Evolutionary conservation across 2,797 vertebrate species (phyloP).

Genomic region (Melanotaenia maccullochi): DNA sequence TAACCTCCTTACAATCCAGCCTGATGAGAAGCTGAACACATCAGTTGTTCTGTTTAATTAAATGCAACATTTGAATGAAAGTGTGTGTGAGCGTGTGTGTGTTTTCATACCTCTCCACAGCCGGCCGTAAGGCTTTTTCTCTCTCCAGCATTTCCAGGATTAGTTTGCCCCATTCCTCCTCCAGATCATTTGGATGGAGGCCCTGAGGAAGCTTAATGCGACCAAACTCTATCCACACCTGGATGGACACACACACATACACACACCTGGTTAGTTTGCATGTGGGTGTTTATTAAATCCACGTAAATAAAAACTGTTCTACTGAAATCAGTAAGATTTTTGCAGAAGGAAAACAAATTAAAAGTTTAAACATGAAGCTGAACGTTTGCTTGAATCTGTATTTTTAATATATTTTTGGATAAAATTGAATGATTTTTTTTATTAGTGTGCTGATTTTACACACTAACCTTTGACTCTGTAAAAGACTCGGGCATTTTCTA

Average conservation of each 20-base stretch:
- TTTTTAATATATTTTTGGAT: too few relatives aligned
- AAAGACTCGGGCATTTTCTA: too few relatives aligned
- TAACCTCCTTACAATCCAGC: neutral
- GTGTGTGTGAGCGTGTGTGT: constrained; percentile 1
- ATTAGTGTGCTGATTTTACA: too few relatives aligned
- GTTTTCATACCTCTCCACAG: constrained; percentile 89
- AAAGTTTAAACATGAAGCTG: neutral
- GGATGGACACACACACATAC: constrained; percentile 2
- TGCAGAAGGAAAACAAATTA: neutral
- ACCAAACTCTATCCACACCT: constrained; percentile 98
- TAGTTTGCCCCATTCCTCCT: constrained; percentile 98
- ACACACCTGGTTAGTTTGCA: neutral
- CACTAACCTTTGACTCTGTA: too few relatives aligned
- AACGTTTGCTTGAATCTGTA: neutral
- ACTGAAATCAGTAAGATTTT: neutral
- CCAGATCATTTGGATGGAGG: constrained; percentile 94
- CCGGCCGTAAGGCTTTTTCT: constrained; percentile 93
- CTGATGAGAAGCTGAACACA: neutral
- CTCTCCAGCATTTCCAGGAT: constrained; percentile 98
- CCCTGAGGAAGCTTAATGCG: constrained; percentile 94
- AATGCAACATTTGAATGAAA: neutral
- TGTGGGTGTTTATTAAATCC: too few relatives aligned
- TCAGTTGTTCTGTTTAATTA: constrained; percentile 15
- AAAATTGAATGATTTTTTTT: too few relatives aligned
- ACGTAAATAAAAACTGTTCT: too few relatives aligned